Conservation (phyloP, 2,113 vertebrate genomes). For the Phycodurus eques region DNA sequence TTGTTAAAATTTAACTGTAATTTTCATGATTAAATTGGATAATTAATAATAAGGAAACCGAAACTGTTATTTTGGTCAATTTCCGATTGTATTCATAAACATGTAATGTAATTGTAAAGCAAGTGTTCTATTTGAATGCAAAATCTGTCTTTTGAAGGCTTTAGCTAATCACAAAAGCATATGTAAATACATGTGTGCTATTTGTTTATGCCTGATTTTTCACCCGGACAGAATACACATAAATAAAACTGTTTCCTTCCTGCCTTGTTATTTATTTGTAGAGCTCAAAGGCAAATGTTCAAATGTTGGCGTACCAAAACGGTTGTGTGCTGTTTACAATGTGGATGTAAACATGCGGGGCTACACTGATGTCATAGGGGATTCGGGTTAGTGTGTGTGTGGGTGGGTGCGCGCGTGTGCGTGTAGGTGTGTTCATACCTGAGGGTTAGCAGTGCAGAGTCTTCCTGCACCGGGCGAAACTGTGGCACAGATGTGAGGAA, state of each 20-base stretch:
- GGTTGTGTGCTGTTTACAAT: not conserved
- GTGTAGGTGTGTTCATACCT: slow-evolving; percentile 50
- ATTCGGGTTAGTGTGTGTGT: not conserved
- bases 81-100: not conserved
- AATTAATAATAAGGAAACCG: not conserved
- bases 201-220: not conserved
- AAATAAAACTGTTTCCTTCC: not conserved
- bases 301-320: not conserved
- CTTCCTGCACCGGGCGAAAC: slow-evolving; percentile 52
- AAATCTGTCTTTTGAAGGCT: not conserved
- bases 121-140: not conserved
- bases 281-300: slow-evolving; percentile 3
- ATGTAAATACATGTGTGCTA: not conserved
- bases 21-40: not conserved
- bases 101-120: not conserved
- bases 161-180: not conserved
- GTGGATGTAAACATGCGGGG: not conserved
- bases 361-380: slow-evolving; percentile 2
- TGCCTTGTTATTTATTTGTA: slow-evolving; percentile 1
- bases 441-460: slow-evolving; percentile 39
- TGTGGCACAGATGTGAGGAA: slow-evolving; percentile 36
- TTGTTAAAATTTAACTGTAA: not conserved
- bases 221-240: not conserved
- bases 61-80: not conserved
- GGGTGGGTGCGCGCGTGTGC: slow-evolving; percentile 11